phyloP scores from a whole-genome alignment of 92 coral and sea anemone species.

The Pocillopora grandis region DNA sequence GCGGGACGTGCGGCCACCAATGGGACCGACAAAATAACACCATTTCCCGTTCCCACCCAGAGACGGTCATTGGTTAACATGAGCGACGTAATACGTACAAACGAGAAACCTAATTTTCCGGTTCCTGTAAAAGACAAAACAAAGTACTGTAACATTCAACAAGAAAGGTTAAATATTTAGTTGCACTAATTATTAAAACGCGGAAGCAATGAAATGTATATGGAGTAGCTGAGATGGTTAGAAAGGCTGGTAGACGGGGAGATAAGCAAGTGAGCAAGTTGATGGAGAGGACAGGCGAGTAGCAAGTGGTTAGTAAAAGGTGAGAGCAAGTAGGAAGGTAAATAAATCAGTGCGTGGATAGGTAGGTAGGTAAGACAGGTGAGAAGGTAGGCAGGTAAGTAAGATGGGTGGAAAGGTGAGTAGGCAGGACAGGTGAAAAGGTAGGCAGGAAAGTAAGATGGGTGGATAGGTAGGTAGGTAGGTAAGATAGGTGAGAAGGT shows the following conservation, averaged over 20 bases:
- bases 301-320: too few species aligned
- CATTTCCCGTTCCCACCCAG: constrained; percentile 99
- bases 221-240: too few species aligned
- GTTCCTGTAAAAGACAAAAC: constrained; percentile 63
- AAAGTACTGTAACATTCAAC: not conserved
- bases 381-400: too few species aligned
- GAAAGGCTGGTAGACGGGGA: too few species aligned
- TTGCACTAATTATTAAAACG: not conserved
- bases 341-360: too few species aligned
- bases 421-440: not conserved
- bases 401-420: not conserved
- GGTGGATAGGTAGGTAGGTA: not conserved
- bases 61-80: constrained; percentile 93
- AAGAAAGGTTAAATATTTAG: not conserved
- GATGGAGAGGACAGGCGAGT: too few species aligned
- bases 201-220: too few species aligned
- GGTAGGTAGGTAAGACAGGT: too few species aligned
- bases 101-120: constrained; percentile 97
- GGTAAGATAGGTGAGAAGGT: not conserved
- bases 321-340: too few species aligned
- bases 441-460: not conserved
- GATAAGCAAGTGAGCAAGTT: too few species aligned
- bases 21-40: constrained; percentile 94
- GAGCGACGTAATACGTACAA: constrained; percentile 93
- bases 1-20: constrained; percentile 99